Evolutionary conservation across 2,888 invertebrate genomes (phyloP).

Genomic region (Stenodema calcarata): DNA sequence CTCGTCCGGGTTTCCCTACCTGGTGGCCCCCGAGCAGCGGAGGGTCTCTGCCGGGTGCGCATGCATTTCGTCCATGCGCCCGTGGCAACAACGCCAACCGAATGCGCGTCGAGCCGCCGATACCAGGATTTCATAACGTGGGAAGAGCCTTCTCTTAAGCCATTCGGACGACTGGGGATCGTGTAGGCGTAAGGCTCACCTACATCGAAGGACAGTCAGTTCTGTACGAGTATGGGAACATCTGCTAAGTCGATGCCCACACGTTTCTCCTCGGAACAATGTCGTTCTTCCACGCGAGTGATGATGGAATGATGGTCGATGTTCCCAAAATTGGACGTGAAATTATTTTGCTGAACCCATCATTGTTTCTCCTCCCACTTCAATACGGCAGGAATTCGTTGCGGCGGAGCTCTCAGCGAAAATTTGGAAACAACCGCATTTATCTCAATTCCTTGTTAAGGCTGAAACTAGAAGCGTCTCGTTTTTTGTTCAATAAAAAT

Average conservation of each 20-base stretch:
- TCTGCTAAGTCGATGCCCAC: background rate
- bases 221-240: background rate
- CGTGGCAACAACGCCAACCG: conserved; percentile 5
- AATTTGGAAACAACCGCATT: no score
- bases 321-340: no score
- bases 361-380: no score
- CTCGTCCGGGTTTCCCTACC: background rate
- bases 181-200: background rate
- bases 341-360: no score
- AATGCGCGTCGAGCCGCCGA: background rate
- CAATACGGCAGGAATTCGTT: no score
- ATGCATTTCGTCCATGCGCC: conserved; percentile 13
- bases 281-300: background rate
- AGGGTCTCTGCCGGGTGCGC: background rate
- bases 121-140: conserved; percentile 8
- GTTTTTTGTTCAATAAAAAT: no score
- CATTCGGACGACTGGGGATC: background rate
- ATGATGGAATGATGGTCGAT: no score
- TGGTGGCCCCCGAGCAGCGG: background rate
- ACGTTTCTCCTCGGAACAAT: background rate
- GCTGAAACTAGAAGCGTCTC: no score
- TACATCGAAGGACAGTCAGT: background rate
- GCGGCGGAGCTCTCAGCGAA: no score
- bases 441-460: no score
- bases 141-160: background rate